Evolutionary conservation across 2,888 invertebrate genomes (phyloP).

Genomic region (Orthosia gracilis): DNA sequence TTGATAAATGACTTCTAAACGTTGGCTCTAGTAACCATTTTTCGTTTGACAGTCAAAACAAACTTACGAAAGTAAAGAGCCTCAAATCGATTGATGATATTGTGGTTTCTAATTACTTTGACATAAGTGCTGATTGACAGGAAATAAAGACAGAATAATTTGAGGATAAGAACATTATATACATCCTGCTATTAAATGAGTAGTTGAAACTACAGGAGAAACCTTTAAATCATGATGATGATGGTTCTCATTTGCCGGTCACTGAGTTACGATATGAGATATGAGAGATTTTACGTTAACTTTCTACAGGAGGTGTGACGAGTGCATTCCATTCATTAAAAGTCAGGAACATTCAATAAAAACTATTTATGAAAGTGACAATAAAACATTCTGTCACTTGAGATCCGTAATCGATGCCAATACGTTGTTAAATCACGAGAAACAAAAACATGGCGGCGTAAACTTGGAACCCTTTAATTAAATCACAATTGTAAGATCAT

Average conservation of each 20-base stretch:
- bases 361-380: conserved; percentile 24
- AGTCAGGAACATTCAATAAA: conserved; percentile 8
- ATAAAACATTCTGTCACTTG: conserved; percentile 27
- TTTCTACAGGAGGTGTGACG: background rate
- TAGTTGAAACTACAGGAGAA: background rate
- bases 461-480: conserved; percentile 12
- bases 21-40: conserved; percentile 44
- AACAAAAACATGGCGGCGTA: conserved; percentile 34
- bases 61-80: conserved; percentile 29
- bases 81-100: conserved; percentile 46
- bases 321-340: conserved; percentile 7
- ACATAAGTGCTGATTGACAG: background rate
- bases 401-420: background rate
- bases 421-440: conserved; percentile 8
- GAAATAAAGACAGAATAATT: conserved; percentile 3
- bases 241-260: background rate
- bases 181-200: background rate
- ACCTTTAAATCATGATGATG: background rate
- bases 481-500: conserved; percentile 28
- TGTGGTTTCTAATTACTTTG: background rate
- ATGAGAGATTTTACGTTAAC: no score
- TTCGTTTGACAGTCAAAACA: conserved; percentile 49
- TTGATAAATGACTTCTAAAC: conserved; percentile 79
- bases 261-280: no score
- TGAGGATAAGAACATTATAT: background rate